Conservation (phyloP, 2,113 vertebrate genomes). For the Brienomyrus longianalis region DNA sequence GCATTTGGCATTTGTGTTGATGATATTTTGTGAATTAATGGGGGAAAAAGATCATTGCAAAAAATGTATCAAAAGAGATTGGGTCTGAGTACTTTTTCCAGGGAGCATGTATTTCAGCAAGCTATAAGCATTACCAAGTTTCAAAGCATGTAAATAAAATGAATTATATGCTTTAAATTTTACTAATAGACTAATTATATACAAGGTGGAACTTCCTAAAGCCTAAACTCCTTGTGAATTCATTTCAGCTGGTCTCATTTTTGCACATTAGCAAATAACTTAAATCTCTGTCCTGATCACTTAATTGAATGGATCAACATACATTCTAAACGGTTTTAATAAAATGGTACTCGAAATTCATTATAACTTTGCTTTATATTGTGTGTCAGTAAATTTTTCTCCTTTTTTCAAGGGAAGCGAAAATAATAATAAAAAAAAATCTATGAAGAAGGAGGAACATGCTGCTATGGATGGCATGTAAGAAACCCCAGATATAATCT, state of each 20-base stretch:
- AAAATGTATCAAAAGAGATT: neutral
- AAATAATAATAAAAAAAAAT: neutral
- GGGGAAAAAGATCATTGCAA: neutral
- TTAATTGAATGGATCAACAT: neutral
- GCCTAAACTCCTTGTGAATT: neutral
- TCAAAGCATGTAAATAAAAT: neutral
- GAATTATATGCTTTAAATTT: neutral
- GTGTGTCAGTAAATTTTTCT: neutral
- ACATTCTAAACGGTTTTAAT: neutral
- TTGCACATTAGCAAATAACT: neutral
- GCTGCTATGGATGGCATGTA: neutral
- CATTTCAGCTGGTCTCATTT: neutral
- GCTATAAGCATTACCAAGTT: neutral
- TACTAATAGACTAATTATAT: neutral
- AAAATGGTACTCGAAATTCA: neutral
- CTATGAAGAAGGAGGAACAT: neutral
- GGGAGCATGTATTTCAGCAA: neutral
- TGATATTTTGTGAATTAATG: too few species aligned
- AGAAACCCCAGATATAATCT: neutral
- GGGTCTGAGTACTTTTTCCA: too few species aligned
- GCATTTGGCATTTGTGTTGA: too few species aligned
- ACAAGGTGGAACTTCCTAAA: neutral
- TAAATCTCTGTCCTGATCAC: neutral
- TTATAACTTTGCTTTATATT: neutral
- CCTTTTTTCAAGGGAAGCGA: neutral